These are phyloP conservation scores for Macroglossus sobrinus DNA, from an alignment of 2,113 vertebrate genomes.

Conservation along the genomic window DNA sequence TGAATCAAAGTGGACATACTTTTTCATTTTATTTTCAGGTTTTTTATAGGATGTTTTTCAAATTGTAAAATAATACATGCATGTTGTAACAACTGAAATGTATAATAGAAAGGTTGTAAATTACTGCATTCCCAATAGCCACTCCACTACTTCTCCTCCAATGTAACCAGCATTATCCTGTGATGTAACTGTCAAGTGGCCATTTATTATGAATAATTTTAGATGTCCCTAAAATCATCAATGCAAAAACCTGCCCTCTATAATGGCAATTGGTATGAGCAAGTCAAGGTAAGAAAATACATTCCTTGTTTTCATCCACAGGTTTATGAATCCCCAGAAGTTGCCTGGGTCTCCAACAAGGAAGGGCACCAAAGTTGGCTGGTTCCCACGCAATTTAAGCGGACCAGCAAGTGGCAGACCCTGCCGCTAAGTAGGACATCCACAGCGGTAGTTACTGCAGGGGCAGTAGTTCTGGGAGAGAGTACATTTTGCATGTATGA, in stretches of 20 bases:
- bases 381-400: neutral
- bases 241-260: neutral
- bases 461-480: neutral
- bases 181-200: neutral
- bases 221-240: neutral
- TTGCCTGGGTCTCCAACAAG: neutral
- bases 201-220: neutral
- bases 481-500: neutral
- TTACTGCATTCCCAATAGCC: neutral
- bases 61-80: slow-evolving; percentile 5
- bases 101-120: neutral
- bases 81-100: neutral
- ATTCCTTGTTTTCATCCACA: neutral
- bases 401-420: neutral
- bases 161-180: neutral
- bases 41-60: neutral
- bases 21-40: slow-evolving; percentile 35
- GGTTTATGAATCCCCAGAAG: neutral
- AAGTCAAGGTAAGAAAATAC: neutral
- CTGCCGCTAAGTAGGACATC: neutral
- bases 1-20: neutral
- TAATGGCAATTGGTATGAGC: neutral
- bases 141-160: neutral
- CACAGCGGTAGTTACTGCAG: accelerated
- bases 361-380: neutral